Evolutionary conservation across 1,140 invertebrate species (phyloP), one percentile per base, ranked within the genome.

Genomic region (Macrostomum lignano): DNA sequence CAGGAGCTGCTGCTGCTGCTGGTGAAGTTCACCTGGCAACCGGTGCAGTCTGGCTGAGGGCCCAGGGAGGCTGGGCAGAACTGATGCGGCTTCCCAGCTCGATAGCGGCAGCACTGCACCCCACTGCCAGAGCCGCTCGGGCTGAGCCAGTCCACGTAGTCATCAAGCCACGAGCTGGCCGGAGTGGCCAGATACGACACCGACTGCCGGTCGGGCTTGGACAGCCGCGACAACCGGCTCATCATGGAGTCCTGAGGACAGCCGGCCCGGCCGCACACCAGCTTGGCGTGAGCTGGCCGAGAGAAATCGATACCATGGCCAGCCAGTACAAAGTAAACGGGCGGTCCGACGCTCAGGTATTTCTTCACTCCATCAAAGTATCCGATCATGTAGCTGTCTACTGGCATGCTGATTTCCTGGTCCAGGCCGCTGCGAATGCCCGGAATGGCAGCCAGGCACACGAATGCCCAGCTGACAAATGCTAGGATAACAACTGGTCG

Each of bases 121-220:
- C n/a, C n/a, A n/a, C n/a, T n/a, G n/a, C n/a, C n/a, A n/a, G n/a
- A n/a, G n/a, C 44, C 46, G 5, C 40, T 39, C n/a, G 56, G 47
- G 11, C 58, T 52, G 19, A 64, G 55, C 79, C 81, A 91, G 46
- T 74, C 72, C 35, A 74, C 67, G 44, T 76, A 88, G 54, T 84
- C 78, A 46, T 88, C 82, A 14, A 91, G 48, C 82, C 82, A 91
- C 3, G 74, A 79, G 21, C n/a, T n/a, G n/a, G n/a, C n/a, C n/a
- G n/a, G n/a, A n/a, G n/a, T n/a, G n/a, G n/a, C n/a, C n/a, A n/a
- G n/a, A n/a, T n/a, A n/a, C n/a, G n/a, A n/a, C n/a, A n/a, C n/a
- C n/a, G n/a, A 17, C 71, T 56, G 4, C 68, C 54, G 40, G 66
- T 58, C 35, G 63, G 59, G 0, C 74, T 62, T 6, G 76, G 73